Evolutionary conservation across 2,888 invertebrate genomes (phyloP), one percentile per base, ranked within the genome.

Genomic region (Anarsia innoxiella): DNA sequence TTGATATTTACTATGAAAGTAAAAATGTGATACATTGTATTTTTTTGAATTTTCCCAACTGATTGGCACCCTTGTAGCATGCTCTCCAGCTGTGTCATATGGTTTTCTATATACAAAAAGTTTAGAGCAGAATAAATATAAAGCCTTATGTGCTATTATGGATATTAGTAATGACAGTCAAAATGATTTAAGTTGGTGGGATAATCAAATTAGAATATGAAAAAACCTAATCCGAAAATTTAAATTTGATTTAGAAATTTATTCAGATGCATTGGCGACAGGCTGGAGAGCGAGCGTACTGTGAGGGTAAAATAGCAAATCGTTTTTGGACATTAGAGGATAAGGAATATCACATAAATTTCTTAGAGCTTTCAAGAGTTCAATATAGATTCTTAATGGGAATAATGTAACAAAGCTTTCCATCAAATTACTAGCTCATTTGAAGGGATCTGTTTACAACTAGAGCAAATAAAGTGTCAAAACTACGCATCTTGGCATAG

Each of bases 391-490:
- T n/a, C n/a, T n/a, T n/a, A 19, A 19, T 19, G 19, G 19, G 19
- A 19, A 19, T 6, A 5, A 5, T 3, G 4, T 19, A 6, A 19
- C 6, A 5, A 6, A 6, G 19, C 19, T 19, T 19, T 19, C 19
- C 3, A 19, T 5, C 19, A 19, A 3, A 19, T 19, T 5, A 19
- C 19, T 19, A 19, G 6, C 6, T 5, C 19, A 19, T 19, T 19
- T 5, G 19, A 6, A 5, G 19, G 6, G 38, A 38, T 30, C 23
- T 38, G 1, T 38, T 38, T 23, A 30, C 38, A 6, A 33, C 38
- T 23, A 16, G 39, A 9, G 30, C 14, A 10, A 40, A 40, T 23
- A 8, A 36, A 40, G 32, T 40, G 40, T 3, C 4, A 23, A 1
- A 28, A 9, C 5, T 36, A 13, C 11, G 16, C 36, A 2, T 31